A percentile compares a stretch with the other conserved stretches of the same genome.
Conservation (phyloP, 2,888 invertebrate species). For the Piscicola geometra region DNA sequence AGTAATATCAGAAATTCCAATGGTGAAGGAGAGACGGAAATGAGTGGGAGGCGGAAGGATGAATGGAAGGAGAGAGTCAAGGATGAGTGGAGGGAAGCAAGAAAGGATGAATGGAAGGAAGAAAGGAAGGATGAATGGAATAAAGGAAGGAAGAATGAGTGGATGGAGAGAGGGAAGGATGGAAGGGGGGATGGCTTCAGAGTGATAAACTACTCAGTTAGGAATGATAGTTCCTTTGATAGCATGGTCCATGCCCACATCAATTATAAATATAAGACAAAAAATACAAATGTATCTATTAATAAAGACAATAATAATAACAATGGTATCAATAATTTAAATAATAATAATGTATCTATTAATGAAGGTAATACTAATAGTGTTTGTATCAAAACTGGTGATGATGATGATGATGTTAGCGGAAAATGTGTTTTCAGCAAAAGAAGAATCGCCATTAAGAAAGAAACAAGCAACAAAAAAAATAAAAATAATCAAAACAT, state of each 20-base stretch:
- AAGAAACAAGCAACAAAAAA: neutral
- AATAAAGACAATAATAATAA: slow-evolving; percentile 10
- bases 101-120: too few species aligned
- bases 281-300: neutral
- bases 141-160: too few species aligned
- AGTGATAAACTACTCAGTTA: slow-evolving; percentile 1
- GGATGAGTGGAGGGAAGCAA: too few species aligned
- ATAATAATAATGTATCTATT: neutral
- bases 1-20: too few species aligned
- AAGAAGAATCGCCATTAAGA: too few species aligned
- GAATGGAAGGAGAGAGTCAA: too few species aligned
- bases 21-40: too few species aligned
- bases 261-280: neutral
- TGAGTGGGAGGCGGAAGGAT: too few species aligned
- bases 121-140: too few species aligned
- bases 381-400: neutral
- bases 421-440: too few species aligned
- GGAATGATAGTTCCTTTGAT: slow-evolving; percentile 4
- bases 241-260: neutral
- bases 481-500: neutral
- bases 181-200: too few species aligned
- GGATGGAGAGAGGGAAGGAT: too few species aligned
- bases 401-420: slow-evolving; percentile 15
- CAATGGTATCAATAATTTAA: neutral
- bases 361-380: neutral